These are phyloP conservation scores for Dynastes hyllus DNA, from an alignment of 2,888 invertebrate species.

Conservation along the genomic window DNA sequence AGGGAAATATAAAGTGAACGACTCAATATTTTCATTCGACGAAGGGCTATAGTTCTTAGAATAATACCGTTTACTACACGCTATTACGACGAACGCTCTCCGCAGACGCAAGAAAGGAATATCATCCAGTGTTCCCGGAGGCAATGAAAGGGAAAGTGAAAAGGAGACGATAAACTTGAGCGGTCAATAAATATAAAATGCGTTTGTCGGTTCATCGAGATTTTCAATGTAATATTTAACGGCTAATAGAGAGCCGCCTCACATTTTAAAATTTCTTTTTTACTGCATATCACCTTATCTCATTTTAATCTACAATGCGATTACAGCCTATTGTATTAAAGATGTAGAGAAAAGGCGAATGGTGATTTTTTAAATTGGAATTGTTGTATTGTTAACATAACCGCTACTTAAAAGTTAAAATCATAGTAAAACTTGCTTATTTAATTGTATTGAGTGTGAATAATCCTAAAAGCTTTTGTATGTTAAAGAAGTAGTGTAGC, in stretches of 20 bases:
- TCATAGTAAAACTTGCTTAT: too few species aligned
- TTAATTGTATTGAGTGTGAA: too few species aligned
- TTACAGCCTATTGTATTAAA: too few species aligned
- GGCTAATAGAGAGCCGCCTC: neutral
- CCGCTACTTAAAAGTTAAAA: too few species aligned
- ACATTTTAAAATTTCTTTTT: neutral
- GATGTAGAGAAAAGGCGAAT: too few species aligned
- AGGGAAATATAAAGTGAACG: constrained; percentile 10
- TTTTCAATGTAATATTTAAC: constrained; percentile 41
- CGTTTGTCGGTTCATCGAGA: constrained; percentile 32
- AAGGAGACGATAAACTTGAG: constrained; percentile 35
- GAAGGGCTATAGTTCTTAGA: constrained; percentile 3
- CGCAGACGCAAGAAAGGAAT: neutral
- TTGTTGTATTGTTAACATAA: too few species aligned
- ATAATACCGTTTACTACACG: neutral
- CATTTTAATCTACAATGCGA: neutral
- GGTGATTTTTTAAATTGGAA: too few species aligned
- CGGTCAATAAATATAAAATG: constrained; percentile 45
- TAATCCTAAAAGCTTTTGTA: too few species aligned
- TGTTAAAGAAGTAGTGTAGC: too few species aligned
- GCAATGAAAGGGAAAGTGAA: constrained; percentile 28
- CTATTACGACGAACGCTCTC: neutral
- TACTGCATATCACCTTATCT: neutral
- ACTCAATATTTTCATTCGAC: constrained; percentile 5
- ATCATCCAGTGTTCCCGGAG: constrained; percentile 9